Evolutionary conservation across 2,113 vertebrate genomes (phyloP).

Genomic region (Rhinichthys klamathensis): DNA sequence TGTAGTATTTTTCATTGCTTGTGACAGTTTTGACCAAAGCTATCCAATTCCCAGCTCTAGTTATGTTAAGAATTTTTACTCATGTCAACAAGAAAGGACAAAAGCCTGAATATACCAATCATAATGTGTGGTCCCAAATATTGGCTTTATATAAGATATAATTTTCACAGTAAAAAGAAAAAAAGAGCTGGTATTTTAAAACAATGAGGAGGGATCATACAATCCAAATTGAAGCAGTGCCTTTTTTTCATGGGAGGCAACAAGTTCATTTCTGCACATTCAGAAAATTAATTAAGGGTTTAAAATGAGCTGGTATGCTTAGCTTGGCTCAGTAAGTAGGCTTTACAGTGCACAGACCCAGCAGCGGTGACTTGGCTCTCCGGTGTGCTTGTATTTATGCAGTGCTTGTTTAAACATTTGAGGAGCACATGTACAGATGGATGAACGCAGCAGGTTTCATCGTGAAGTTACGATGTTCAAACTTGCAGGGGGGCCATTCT

Average conservation of each 20-base stretch:
- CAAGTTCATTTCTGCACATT: conserved; percentile 36
- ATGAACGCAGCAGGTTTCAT: conserved; percentile 73
- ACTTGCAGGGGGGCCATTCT: conserved; percentile 75
- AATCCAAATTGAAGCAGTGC: neutral
- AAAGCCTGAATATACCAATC: neutral
- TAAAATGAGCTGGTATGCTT: conserved; percentile 62
- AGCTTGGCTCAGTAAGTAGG: conserved; percentile 64
- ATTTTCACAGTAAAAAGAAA: conserved; percentile 1
- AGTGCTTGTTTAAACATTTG: conserved; percentile 77
- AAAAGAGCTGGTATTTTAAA: conserved; percentile 16
- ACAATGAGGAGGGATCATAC: conserved; percentile 2
- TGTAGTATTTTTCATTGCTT: conserved; percentile 16
- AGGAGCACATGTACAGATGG: conserved; percentile 76
- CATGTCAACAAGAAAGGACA: neutral
- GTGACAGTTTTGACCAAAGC: conserved; percentile 7
- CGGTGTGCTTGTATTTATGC: conserved; percentile 68
- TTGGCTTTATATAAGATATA: conserved; percentile 17
- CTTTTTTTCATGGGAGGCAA: neutral
- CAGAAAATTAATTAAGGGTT: conserved; percentile 61
- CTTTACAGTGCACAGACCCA: conserved; percentile 65
- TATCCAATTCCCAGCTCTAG: neutral
- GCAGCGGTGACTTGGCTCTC: conserved; percentile 58
- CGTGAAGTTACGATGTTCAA: conserved; percentile 74
- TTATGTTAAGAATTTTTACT: neutral
- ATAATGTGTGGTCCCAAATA: conserved; percentile 12